Evolutionary conservation across 2,113 vertebrate species (phyloP), one percentile per base, ranked within the genome.

Genomic region (Phalacrocorax aristotelis): DNA sequence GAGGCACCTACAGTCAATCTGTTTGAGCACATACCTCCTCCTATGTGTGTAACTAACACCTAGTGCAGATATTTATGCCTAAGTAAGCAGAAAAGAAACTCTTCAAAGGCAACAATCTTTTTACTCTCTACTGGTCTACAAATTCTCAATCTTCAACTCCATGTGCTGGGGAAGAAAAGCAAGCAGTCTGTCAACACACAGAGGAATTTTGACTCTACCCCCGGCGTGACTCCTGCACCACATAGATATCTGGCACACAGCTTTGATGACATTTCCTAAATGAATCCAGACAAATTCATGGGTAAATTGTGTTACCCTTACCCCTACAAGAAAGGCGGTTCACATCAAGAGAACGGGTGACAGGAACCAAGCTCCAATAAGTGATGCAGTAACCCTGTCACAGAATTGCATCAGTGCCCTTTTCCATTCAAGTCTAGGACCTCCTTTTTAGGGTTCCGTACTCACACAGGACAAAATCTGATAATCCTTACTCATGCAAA

Each of bases 181-280:
- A 87, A 91, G 87, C 36, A 83, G 36, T 54, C 82, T 85, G 74
- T 96, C 82, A 95, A 26, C 82, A 64, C 57, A 48, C 3, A 0
- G 61, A 69, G 40, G 46, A 70, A 77, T 89, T 77, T 23, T 68
- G 49, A 86, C 89, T 87, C 44, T 76, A 52, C 52, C 40, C 77
- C 58, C 57, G 44, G 66, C 1, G 34, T 69, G 82, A 86, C 44
- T 95, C 75, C 58, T 88, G 79, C 75, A 58, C 44, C 62, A 51
- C 66, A 78, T 0, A 93, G 62, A 83, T 90, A 83, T 93, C 87
- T 92, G 62, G 87, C 87, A 88, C 51, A 88, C 87, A 90, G 82
- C 76, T 96, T 90, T 58, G 62, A 91, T 83, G 66, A 70, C 46
- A 27, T 49, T 86, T 94, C 40, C 51, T 93, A 90, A 94, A 80